Evolutionary conservation across 1,140 invertebrate genomes (phyloP).

Genomic region (Heliconius eleuchia): DNA sequence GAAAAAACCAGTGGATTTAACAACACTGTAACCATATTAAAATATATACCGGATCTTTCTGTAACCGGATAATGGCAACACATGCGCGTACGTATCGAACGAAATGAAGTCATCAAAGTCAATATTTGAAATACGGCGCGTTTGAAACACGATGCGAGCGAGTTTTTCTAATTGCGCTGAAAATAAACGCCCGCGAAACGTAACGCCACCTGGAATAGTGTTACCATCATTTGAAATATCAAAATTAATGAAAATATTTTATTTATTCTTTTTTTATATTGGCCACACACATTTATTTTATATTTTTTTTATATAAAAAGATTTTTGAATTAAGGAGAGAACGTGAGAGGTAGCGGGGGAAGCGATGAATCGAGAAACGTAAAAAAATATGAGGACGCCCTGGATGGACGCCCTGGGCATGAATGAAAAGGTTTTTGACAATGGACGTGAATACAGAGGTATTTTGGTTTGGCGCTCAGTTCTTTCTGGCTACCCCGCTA

Average conservation of each 20-base stretch:
- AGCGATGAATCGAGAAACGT: too few relatives aligned
- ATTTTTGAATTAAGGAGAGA: too few relatives aligned
- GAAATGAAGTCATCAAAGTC: conserved; percentile 26
- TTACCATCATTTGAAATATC: conserved; percentile 22
- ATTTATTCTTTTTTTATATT: background rate
- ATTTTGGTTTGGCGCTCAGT: too few relatives aligned
- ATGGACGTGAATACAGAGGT: too few relatives aligned
- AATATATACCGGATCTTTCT: conserved; percentile 3
- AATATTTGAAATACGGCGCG: conserved; percentile 36
- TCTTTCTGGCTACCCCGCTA: too few relatives aligned
- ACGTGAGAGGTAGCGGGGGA: too few relatives aligned
- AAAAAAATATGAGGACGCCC: too few relatives aligned
- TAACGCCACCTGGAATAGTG: conserved; percentile 52
- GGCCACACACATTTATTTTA: too few relatives aligned
- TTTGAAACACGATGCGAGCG: conserved; percentile 50
- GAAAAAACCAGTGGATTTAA: conserved; percentile 5
- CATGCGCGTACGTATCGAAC: conserved; percentile 17
- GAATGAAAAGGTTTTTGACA: too few relatives aligned
- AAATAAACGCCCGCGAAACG: conserved; percentile 56
- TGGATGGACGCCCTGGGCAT: too few relatives aligned
- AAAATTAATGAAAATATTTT: background rate
- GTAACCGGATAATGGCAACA: conserved; percentile 13
- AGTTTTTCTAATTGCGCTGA: conserved; percentile 62
- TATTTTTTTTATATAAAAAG: too few relatives aligned
- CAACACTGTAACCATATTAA: background rate